Evolutionary conservation across 2,888 invertebrate genomes (phyloP), one percentile per base, ranked within the genome.

Genomic region (Melanostoma mellinum): DNA sequence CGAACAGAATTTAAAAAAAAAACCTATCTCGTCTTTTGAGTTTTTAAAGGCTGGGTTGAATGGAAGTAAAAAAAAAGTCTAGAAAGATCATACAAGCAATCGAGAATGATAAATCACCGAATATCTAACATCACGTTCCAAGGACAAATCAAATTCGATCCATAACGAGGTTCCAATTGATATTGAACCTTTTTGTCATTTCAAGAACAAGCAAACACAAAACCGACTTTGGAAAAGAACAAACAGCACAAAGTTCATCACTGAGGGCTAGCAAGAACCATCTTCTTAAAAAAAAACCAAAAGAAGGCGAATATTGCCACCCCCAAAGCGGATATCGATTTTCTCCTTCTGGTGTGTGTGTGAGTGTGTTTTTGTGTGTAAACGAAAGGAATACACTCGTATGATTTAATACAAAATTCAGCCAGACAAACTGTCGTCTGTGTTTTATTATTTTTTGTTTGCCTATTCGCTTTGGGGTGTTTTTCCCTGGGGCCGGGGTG

Each of bases 391-490:
- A 58, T 46, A 52, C 67, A 61, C 48, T 10, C 61, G 69, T 60
- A 74, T 74, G 84, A 74, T 74, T 79, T 71, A 73, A 81, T 81
- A 73, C 60, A 81, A 67, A 76, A 60, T 60, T 78, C 73, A 74
- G 79, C 84, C 84, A 84, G 84, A 84, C 79, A 71, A 84, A 84
- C 65, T 78, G 84, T 84, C 79, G 84, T 84, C 79, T 84, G 84
- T 75, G 74, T 74, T 71, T 71, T 79, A 74, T 65, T 74, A 56
- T 74, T 58, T 63, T 56, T 42, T 53, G 42, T 53, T 67, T 67
- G 52, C 76, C 42, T 42, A 44, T 67, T 40, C 58, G 44, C 46
- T 52, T 40, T 48, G 10, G 65, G 71, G 58, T 46, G 65, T 58
- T 9, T 61, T 61, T 5, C n/a, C 36, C 63, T 38, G 50, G 46